Percentiles rank a stretch among this genome's conserved stretches.
Conservation (phyloP, 2,113 vertebrate species). For the Anoura caudifer region DNA sequence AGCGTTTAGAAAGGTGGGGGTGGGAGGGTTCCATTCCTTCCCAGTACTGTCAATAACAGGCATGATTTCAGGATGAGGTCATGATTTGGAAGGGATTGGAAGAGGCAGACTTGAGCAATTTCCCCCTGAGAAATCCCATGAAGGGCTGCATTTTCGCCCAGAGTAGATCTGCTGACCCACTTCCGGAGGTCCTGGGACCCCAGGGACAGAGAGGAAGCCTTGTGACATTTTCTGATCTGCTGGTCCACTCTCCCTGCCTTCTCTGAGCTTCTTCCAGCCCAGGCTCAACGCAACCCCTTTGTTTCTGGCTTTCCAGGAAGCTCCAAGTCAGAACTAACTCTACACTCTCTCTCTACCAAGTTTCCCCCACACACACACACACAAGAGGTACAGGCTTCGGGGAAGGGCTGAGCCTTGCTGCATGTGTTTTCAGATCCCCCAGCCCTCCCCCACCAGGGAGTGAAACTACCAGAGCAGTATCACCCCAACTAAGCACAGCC, state of each 20-base stretch:
- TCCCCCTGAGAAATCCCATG: not conserved
- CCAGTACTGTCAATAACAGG: not conserved
- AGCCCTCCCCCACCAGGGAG: not conserved
- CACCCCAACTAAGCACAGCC: not conserved
- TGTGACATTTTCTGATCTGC: not conserved
- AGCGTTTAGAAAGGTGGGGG: not conserved
- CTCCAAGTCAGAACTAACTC: not conserved
- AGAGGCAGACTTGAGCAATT: not conserved
- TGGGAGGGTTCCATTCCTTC: not conserved
- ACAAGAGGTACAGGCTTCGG: not conserved
- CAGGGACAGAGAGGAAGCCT: not conserved
- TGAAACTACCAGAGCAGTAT: not conserved
- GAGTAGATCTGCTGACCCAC: not conserved
- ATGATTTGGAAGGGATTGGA: not conserved
- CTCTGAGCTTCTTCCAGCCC: not conserved
- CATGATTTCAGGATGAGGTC: not conserved
- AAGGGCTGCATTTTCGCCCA: not conserved
- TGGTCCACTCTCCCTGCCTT: not conserved
- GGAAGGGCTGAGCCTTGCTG: not conserved
- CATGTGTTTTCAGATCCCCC: not conserved
- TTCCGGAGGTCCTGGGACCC: not conserved
- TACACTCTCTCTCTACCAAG: not conserved
- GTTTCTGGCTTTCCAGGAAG: not conserved
- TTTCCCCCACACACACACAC: no score
- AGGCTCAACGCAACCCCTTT: not conserved